Evolutionary conservation across 2,113 vertebrate genomes (phyloP), one percentile per base, ranked within the genome.

Genomic region (Chaenogobius annularis): DNA sequence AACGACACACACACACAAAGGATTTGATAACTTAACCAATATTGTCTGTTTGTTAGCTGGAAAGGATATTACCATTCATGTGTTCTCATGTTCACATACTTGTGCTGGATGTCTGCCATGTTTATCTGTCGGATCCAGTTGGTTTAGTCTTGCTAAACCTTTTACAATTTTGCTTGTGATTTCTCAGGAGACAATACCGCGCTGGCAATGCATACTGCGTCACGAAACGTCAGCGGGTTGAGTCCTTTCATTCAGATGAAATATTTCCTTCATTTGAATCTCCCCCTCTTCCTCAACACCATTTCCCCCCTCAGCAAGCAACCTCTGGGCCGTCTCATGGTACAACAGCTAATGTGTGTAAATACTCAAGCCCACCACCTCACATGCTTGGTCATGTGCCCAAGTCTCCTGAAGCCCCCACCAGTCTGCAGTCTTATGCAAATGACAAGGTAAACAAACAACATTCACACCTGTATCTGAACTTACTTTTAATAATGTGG

Each of bases 381-480:
- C 0, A 37, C 55, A 26, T 3, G 5, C 50, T 48, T 0, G 61
- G 0, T 70, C 64, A n/a, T n/a, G 70, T 71, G 67, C 89, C 46
- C 85, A 80, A 68, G 78, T 77, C 10, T 77, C 93, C 81, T 81
- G 9, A 82, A 87, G 90, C 70, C 68, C 80, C 85, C 83, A 81
- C 61, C 68, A 17, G 69, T 0, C 85, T 94, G n/a, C 91, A 93
- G 54, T 79, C 83, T 46, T 89, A 86, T 59, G 87, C 93, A 58
- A 91, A 85, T 73, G 97, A 98, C 82, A 91, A 95, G 96, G 97
- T 98, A 72, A n/a, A n/a, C 61, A 50, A 37, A 19, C 26, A 31
- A 54, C 50, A 54, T n/a, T n/a, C 2, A 9, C 19, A 9, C n/a
- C 1, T 50, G 15, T 20, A n/a, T 10, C 37, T 40, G 6, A 40